These are phyloP conservation scores for Enteromius mattozi DNA, from an alignment of 2,797 vertebrate species.

Conservation along the genomic window DNA sequence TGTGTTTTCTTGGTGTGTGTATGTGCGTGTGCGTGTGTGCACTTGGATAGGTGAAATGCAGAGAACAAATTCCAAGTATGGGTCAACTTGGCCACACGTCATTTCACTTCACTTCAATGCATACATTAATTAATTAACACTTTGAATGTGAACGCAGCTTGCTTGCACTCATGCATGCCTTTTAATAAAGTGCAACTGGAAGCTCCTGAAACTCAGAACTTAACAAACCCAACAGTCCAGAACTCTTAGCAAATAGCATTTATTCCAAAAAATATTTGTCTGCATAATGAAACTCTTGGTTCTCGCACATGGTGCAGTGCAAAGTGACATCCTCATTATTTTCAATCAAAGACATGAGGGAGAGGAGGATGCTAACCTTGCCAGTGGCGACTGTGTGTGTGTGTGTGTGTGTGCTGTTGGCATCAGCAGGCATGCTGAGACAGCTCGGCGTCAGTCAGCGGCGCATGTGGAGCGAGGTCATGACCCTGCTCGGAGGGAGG, in stretches of 20 bases:
- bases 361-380: conserved; percentile 72
- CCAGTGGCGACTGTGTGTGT: conserved; percentile 61
- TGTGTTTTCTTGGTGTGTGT: too few relatives aligned
- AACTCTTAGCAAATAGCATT: conserved; percentile 18
- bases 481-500: conserved; percentile 29
- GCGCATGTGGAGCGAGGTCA: conserved; percentile 14
- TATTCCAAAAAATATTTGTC: conserved; percentile 12
- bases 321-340: conserved; percentile 72
- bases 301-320: conserved; percentile 11
- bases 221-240: neutral
- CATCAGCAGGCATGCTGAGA: conserved; percentile 49
- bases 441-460: conserved; percentile 31
- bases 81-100: too few relatives aligned
- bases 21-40: too few relatives aligned
- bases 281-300: conserved; percentile 1
- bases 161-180: neutral
- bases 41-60: too few relatives aligned
- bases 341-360: conserved; percentile 65
- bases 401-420: conserved; percentile 27
- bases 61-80: too few relatives aligned
- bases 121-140: too few relatives aligned
- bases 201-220: neutral
- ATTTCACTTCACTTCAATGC: too few relatives aligned
- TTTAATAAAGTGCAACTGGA: neutral
- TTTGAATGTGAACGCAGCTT: neutral